Evolutionary conservation across 2,113 vertebrate genomes (phyloP).

Genomic region (Actenoides lindsayi): DNA sequence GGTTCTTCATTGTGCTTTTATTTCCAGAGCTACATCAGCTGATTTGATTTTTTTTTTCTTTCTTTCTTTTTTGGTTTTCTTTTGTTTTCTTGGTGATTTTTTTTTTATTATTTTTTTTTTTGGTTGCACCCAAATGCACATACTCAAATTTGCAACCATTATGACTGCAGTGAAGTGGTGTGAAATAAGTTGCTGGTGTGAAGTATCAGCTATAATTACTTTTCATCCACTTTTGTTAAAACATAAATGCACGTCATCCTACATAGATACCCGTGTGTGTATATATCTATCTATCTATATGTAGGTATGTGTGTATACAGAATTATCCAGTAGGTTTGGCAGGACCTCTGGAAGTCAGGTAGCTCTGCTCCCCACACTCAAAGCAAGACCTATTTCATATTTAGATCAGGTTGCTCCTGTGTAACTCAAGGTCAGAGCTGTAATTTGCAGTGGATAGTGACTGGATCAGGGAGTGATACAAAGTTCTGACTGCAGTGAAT

Average conservation of each 20-base stretch:
- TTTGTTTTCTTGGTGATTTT: background rate
- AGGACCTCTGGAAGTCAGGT: background rate
- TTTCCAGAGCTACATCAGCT: conserved; percentile 53
- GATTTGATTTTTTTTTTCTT: background rate
- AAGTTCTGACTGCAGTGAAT: background rate
- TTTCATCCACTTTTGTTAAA: background rate
- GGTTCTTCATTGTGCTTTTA: conserved; percentile 50
- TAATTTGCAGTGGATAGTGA: background rate
- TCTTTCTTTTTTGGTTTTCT: background rate
- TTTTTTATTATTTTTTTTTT: background rate
- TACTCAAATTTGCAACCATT: background rate
- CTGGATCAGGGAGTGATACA: background rate
- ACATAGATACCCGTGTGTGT: background rate
- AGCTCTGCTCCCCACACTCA: background rate
- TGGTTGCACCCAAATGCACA: background rate
- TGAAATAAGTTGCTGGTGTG: background rate
- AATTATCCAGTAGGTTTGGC: background rate
- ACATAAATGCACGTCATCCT: background rate
- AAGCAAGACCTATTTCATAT: background rate
- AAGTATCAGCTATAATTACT: background rate
- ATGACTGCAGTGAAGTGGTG: conserved; percentile 25
- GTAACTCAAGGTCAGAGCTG: background rate
- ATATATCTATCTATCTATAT: background rate
- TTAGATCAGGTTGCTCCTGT: background rate
- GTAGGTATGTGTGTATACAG: background rate